These are phyloP conservation scores for Casuarius casuarius DNA, from an alignment of 2,113 vertebrate genomes.

Conservation along the genomic window DNA sequence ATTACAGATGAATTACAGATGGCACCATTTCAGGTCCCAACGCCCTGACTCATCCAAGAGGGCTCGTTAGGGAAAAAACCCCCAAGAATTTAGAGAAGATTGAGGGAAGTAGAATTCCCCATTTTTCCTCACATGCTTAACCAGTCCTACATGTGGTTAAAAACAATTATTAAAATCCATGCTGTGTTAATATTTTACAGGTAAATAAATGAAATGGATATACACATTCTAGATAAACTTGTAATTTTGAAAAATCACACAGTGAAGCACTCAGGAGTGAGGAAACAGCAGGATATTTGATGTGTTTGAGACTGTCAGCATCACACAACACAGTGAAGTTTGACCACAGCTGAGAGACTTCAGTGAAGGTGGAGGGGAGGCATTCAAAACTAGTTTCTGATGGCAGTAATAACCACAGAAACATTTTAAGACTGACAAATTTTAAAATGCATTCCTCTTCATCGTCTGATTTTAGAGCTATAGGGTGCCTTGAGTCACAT, in stretches of 20 bases:
- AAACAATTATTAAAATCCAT: background rate
- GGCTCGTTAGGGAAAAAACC: fast-evolving
- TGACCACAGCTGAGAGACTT: fast-evolving
- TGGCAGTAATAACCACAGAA: background rate
- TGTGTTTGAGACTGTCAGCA: background rate
- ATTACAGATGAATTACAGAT: background rate
- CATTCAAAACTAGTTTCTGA: background rate
- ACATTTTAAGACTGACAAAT: background rate
- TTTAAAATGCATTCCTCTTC: background rate
- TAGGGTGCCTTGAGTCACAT: background rate
- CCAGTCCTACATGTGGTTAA: background rate
- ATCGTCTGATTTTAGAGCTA: background rate
- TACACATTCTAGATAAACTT: background rate
- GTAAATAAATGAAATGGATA: background rate
- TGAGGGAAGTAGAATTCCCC: background rate
- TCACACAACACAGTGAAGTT: fast-evolving
- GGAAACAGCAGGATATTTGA: background rate
- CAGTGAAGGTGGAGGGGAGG: background rate
- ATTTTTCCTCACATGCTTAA: background rate
- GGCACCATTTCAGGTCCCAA: fast-evolving
- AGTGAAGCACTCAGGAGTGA: fast-evolving
- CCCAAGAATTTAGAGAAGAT: background rate
- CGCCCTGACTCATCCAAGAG: background rate
- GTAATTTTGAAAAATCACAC: background rate
- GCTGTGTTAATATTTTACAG: background rate